Percentiles rank a stretch among this genome's conserved stretches.
Conservation (phyloP, 2,888 invertebrate genomes). For the Allolobophora icterica region DNA sequence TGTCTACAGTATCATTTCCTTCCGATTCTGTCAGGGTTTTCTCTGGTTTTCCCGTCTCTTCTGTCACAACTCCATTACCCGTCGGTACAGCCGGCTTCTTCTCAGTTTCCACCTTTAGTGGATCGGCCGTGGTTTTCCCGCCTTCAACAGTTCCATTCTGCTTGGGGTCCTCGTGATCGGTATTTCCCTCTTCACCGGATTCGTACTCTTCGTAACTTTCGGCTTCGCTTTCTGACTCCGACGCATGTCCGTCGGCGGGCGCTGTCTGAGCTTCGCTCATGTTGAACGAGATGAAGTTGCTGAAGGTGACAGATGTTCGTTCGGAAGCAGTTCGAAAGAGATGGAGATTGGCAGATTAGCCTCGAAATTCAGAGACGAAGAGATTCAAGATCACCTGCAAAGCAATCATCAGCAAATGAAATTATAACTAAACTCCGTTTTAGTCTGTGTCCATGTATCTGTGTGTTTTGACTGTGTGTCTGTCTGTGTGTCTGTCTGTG, state of each 20-base stretch:
- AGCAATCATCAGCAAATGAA: neutral
- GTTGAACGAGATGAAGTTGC: neutral
- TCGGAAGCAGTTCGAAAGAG: neutral
- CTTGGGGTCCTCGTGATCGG: neutral
- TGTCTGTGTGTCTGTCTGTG: no score
- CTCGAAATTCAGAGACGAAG: neutral
- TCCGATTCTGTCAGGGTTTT: neutral
- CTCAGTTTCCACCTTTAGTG: neutral
- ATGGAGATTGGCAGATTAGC: neutral
- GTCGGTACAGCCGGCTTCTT: neutral
- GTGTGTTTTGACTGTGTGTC: no score
- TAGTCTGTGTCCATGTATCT: no score
- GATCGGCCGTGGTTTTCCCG: neutral
- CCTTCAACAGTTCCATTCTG: neutral
- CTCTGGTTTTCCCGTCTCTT: neutral
- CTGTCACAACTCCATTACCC: neutral
- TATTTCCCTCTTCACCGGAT: neutral
- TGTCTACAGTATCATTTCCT: neutral
- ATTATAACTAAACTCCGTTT: neutral
- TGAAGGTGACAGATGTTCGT: neutral
- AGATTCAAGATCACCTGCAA: neutral
- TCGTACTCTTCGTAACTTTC: conserved; percentile 27
- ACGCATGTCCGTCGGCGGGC: neutral
- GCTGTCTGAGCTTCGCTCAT: conserved; percentile 14
- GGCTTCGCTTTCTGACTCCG: conserved; percentile 21